A percentile compares a stretch with the other conserved stretches of the same genome.
These are phyloP conservation scores for Genyomyrus donnyi DNA, from an alignment of 2,113 vertebrate species.

Conservation along the genomic window DNA sequence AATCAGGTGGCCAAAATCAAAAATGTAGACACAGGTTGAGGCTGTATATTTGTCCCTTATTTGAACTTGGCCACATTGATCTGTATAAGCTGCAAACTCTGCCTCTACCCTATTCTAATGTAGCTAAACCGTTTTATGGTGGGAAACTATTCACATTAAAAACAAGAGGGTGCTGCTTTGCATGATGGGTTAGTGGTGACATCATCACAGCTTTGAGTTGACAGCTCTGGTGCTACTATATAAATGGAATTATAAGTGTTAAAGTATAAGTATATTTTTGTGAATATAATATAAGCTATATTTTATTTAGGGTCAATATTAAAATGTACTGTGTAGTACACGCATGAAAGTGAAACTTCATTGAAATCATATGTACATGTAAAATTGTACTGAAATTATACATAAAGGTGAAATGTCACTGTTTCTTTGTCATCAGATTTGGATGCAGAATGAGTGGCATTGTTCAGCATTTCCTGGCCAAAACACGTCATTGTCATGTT, in stretches of 20 bases:
- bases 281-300: not conserved
- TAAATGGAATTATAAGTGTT: not conserved
- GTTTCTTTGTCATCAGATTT: not conserved
- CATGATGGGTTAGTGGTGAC: not conserved
- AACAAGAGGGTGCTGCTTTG: not conserved
- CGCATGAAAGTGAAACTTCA: not conserved
- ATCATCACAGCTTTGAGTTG: not conserved
- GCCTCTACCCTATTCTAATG: not conserved
- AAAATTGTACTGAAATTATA: not conserved
- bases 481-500: not conserved
- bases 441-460: not conserved
- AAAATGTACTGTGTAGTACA: not conserved
- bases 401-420: not conserved
- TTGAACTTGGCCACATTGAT: not conserved
- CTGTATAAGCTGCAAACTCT: not conserved
- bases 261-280: not conserved
- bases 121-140: not conserved
- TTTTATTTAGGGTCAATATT: not conserved
- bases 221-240: not conserved
- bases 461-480: not conserved
- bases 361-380: not conserved
- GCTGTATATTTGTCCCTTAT: not conserved
- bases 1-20: not conserved
- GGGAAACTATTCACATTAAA: not conserved
- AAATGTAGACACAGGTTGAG: not conserved